Base-by-base conservation (phyloP, 2,797 vertebrate genomes). In the Caiman crocodilus region DNA sequence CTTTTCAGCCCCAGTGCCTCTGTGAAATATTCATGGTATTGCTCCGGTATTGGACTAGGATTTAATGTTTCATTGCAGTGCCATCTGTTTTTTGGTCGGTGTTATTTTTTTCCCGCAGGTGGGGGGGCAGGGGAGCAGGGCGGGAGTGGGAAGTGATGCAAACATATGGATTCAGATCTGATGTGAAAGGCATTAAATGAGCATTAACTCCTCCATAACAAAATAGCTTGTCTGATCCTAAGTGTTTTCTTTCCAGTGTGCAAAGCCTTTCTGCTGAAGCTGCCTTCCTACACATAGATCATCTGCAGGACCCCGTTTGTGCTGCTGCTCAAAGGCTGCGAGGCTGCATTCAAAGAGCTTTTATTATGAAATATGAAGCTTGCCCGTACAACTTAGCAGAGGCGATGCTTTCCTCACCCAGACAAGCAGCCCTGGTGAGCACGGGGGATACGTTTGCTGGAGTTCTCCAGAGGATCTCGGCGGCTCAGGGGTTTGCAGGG, bases 61-160 rank as follows among this genome's bases (percentile, higher is more conserved):
- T 95, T 96, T 95, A 95, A 97, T 88, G 96, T 97, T 95, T 96
- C 64, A 2, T 90, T 93, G 67, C 88, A 63, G 81, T 2, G 0
- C 95, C 94, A 87, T 93, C 89, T 95, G 79, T 85, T 86, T 96
- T 90, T 80, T 23, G 84, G 76, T 92, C 89, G 65, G 88, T 77
- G 93, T 69, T 90, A 78, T 59, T 76, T 78, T 82, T 93, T 84
- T 73, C 56, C 59, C 90, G 79, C 84, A 76, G 79, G 81, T 82
- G 81, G 61, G 67, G 67, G 42, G 30, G 3, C 55, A 71, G 82
- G 89, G 76, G 60, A 79, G 76, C 82, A 55, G 7, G 35, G 76
- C 85, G 84, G 60, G 75, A 94, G 85, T 35, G 28, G 58, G 73
- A 88, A 91, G 84, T 69, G 85, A 85, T 89, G 74, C 69, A 93